Evolutionary conservation across 2,888 invertebrate species (phyloP), one percentile per base, ranked within the genome.

Genomic region (Diarsia brunnea): DNA sequence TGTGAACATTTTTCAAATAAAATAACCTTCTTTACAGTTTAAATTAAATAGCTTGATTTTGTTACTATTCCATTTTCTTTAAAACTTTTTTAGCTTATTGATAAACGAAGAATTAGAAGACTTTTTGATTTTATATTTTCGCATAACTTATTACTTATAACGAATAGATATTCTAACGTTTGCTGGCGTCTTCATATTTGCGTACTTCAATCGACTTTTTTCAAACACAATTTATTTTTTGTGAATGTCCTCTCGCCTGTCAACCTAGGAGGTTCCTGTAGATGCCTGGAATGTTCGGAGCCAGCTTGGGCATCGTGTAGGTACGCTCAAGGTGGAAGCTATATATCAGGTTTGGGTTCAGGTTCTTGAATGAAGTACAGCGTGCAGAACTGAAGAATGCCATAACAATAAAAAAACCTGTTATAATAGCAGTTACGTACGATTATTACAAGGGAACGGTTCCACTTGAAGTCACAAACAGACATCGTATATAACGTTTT

Each of bases 391-490:
- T 69, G 51, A 76, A 68, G 68, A 64, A 65, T 53, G 24, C 38
- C 27, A 60, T 65, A 65, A 65, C 16, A 66, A 69, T 27, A 67
- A 64, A 75, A 74, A 75, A 82, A 60, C 11, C 49, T 21, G 10
- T 65, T 60, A 69, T 27, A 45, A n/a, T 47, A 58, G 45, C 55
- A 69, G 64, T 70, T 60, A 70, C 81, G 61, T 71, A 84, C 61
- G 58, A 84, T 72, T 55, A 81, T 73, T 70, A 38, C 68, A 70
- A 72, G 58, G 64, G 27, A 75, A 58, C 53, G 61, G 66, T 68
- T 47, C 69, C 70, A 76, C 82, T 84, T 65, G 51, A 70, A 84
- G 85, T 76, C 82, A 76, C 68, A 65, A 65, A 84, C 85, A 84
- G 82, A 76, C 77, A 49, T 73, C 85, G 70, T 83, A 77, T 65